A percentile compares a stretch with the other conserved stretches of the same genome.
Evolutionary conservation across 1,140 invertebrate species (phyloP).

Genomic region (Notospermus geniculatus): DNA sequence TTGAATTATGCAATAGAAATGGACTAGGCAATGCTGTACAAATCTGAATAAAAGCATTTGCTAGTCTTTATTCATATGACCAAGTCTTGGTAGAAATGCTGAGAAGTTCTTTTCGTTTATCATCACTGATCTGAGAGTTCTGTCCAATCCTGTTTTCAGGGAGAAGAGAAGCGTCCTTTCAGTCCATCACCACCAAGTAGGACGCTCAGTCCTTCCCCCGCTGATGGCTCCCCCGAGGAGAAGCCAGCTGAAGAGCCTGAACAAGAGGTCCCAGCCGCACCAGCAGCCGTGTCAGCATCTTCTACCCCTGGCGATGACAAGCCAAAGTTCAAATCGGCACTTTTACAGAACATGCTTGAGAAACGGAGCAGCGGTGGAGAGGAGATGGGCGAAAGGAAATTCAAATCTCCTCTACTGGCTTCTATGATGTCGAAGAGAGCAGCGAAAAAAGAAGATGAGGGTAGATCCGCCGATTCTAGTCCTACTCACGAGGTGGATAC

Average conservation of each 20-base stretch:
- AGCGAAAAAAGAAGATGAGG: not conserved
- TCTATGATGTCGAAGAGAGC: not conserved
- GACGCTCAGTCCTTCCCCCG: slow-evolving; percentile 3
- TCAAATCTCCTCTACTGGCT: no score
- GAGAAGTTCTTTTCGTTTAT: no score
- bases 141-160: no score
- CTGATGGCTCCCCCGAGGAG: not conserved
- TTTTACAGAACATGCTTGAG: slow-evolving; percentile 36
- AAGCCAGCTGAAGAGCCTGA: no score
- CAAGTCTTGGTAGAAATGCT: no score
- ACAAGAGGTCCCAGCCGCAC: slow-evolving; percentile 4
- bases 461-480: slow-evolving; percentile 1
- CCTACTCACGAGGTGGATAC: not conserved
- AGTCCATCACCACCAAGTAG: slow-evolving; percentile 5
- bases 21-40: no score
- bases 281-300: slow-evolving; percentile 39
- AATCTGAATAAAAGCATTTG: no score
- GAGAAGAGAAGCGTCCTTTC: not conserved
- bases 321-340: slow-evolving; percentile 36
- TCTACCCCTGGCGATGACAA: slow-evolving; percentile 5
- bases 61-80: no score
- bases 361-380: not conserved
- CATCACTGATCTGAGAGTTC: no score
- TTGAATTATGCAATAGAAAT: no score
- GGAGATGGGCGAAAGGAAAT: not conserved